Evolutionary conservation across 2,797 vertebrate genomes (phyloP).

Genomic region (Enteromius trimaculatus): DNA sequence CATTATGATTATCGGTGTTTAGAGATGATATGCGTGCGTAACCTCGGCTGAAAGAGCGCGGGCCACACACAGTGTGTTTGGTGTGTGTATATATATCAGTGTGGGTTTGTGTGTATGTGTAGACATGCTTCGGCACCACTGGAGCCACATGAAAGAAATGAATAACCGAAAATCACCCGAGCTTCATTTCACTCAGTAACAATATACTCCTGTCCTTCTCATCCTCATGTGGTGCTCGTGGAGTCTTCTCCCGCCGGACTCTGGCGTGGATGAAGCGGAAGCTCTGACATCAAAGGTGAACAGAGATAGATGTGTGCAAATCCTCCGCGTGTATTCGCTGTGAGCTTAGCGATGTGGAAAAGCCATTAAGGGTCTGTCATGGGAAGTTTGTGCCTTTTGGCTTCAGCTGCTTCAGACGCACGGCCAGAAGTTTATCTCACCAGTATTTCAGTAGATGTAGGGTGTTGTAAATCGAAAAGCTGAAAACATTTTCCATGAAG

Average conservation of each 20-base stretch:
- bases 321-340: constrained; percentile 19
- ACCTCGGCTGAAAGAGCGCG: background rate
- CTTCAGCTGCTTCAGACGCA: constrained; percentile 11
- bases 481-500: background rate
- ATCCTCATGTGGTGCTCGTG: constrained; percentile 19
- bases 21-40: background rate
- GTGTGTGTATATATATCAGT: background rate
- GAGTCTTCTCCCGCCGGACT: constrained; percentile 27
- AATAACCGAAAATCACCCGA: background rate
- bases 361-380: constrained; percentile 48
- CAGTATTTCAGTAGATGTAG: background rate
- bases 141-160: constrained; percentile 16
- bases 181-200: background rate
- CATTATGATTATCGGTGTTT: constrained; percentile 17
- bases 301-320: constrained; percentile 49
- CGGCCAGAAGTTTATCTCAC: background rate
- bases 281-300: constrained; percentile 51
- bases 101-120: background rate
- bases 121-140: constrained; percentile 5
- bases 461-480: background rate
- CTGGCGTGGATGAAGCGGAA: constrained; percentile 39
- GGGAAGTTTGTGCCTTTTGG: constrained; percentile 44
- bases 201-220: background rate
- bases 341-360: constrained; percentile 49
- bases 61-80: constrained; percentile 32